phyloP scores from a whole-genome alignment of 2,888 invertebrate genomes.

The Ormyrus labotus region DNA sequence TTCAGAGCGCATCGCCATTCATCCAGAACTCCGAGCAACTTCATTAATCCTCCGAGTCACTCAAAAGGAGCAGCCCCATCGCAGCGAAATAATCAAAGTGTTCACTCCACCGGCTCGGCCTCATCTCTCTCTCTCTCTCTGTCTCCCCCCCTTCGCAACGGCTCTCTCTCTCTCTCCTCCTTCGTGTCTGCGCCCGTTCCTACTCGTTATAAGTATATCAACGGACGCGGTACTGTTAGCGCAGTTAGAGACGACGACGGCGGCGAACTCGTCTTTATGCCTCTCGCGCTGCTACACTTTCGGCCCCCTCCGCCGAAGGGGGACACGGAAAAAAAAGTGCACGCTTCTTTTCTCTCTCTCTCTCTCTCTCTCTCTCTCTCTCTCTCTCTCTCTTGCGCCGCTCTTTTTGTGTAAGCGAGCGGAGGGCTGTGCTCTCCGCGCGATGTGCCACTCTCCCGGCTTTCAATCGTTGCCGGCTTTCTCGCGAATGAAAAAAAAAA shows the following conservation, averaged over 20 bases:
- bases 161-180: conserved; percentile 16
- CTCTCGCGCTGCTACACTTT: too few species aligned
- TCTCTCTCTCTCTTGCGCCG: background rate
- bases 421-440: background rate
- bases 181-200: background rate
- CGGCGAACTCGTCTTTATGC: too few species aligned
- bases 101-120: background rate
- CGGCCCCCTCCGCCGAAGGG: background rate
- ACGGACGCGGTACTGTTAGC: conserved; percentile 55
- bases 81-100: too few species aligned
- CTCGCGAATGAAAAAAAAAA: conserved; percentile 41
- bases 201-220: conserved; percentile 55
- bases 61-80: too few species aligned
- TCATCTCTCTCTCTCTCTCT: conserved; percentile 8
- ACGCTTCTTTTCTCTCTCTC: conserved; percentile 12
- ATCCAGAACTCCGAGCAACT: too few species aligned
- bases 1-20: too few species aligned
- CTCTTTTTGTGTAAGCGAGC: too few species aligned
- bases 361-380: background rate
- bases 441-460: background rate
- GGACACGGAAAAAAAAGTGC: conserved; percentile 28
- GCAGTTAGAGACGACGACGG: conserved; percentile 28
- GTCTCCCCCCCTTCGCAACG: too few species aligned
- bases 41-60: too few species aligned
- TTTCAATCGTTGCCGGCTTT: conserved; percentile 17